Base-by-base conservation (phyloP, 2,797 vertebrate species). In the Onychomys torridus region DNA sequence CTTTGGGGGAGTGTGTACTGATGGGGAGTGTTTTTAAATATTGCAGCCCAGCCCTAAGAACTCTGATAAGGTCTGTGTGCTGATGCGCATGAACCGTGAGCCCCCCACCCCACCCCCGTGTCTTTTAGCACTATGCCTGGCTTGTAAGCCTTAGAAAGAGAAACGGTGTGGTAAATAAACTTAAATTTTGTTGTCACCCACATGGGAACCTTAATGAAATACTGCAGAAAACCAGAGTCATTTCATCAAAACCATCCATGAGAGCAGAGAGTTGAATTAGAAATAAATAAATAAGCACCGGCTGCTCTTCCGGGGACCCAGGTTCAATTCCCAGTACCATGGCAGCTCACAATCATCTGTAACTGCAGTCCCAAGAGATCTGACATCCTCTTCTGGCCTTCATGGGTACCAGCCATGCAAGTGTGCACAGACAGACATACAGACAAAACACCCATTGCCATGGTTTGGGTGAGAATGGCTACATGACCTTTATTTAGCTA, bases 171-270 rank as follows among this genome's bases (percentile, higher is more conserved):
- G 5, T 0, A 4, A 78, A 23, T 37, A 9, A 43, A 85, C 59
- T 90, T 90, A 75, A 90, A 67, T 19, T 57, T 16, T 29, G 3
- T 73, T 83, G 32, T 59, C 29, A 34, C 27, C 59, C 83, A 93
- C 4, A 49, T 8, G 55, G 65, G 5, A 76, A 84, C 71, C 1
- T 61, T 76, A 79, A 65, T 14, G 29, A 94, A 88, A 85, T n/a
- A 69, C 19, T n/a, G 0, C 55, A 82, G 40, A 55, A 67, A 55
- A 84, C 14, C 10, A 29, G 13, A n/a, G 6, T 84, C 34, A 71
- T 84, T 91, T 84, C 34, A 71, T 84, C 89, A 63, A 85, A 95
- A 78, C n/a, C 55, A 25, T 12, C 6, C 49, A 34, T 49, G 82
- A 75, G 69, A 61, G 34, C 13, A 93, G 11, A 69, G 82, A 75